Conservation (phyloP, 2,888 invertebrate species). For the Sesia bembeciformis region DNA sequence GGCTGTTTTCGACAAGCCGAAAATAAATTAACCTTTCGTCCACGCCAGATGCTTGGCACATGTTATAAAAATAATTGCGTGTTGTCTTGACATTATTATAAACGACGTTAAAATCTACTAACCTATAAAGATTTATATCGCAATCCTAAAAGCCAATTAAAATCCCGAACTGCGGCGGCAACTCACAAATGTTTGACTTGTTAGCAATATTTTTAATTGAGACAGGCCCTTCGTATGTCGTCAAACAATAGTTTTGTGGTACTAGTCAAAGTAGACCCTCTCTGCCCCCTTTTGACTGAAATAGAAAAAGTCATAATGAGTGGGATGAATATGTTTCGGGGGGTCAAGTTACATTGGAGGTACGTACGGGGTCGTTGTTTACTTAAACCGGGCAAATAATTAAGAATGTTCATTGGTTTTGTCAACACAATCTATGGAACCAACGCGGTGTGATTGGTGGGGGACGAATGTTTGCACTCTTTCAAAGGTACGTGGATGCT, state of each 20-base stretch:
- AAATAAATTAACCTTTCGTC: too few relatives aligned
- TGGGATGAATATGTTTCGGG: conserved; percentile 8
- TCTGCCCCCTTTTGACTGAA: conserved; percentile 7
- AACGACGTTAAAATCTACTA: too few relatives aligned
- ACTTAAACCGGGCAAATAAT: conserved; percentile 65
- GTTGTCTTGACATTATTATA: too few relatives aligned
- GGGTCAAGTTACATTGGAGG: conserved; percentile 33
- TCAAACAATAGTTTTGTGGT: conserved; percentile 52
- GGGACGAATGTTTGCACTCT: conserved; percentile 52
- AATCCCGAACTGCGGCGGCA: conserved; percentile 49
- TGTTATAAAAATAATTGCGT: too few relatives aligned
- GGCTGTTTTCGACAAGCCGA: too few relatives aligned
- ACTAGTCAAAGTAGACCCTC: conserved; percentile 28
- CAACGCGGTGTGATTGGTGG: conserved; percentile 35
- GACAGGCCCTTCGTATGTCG: conserved; percentile 45
- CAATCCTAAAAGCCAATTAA: conserved; percentile 61
- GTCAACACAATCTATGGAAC: conserved; percentile 54
- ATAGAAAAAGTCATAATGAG: conserved; percentile 2
- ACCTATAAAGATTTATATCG: conserved; percentile 44
- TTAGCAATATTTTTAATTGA: conserved; percentile 71
- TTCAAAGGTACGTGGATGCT: conserved; percentile 25
- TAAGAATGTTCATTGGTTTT: conserved; percentile 71
- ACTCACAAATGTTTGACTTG: conserved; percentile 54
- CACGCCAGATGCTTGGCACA: too few relatives aligned
- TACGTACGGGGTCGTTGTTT: conserved; percentile 54